A percentile compares a stretch with the other conserved stretches of the same genome.
These are phyloP conservation scores for Nysson spinosus DNA, from an alignment of 2,888 invertebrate genomes.

Conservation along the genomic window DNA sequence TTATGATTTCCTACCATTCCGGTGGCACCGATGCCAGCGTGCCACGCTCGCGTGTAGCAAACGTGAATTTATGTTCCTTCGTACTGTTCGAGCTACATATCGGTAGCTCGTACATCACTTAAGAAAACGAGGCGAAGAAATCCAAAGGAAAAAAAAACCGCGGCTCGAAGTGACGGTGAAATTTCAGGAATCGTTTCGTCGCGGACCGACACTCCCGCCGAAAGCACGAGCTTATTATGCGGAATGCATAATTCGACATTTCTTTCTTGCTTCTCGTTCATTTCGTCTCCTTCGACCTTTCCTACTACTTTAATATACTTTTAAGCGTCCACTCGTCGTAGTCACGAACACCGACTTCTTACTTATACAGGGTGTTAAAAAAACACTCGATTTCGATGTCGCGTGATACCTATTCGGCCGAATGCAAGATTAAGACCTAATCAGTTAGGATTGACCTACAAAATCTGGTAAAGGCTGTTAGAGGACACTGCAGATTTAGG, in stretches of 20 bases:
- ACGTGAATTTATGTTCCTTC: conserved; percentile 41
- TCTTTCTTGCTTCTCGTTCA: conserved; percentile 4
- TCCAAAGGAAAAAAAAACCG: conserved; percentile 10
- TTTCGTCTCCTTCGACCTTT: background rate
- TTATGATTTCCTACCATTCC: conserved; percentile 34
- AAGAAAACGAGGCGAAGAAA: conserved; percentile 2
- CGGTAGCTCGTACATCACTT: conserved; percentile 30
- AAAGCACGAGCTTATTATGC: conserved; percentile 23
- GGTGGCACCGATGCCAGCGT: conserved; percentile 31
- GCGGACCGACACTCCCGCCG: conserved; percentile 8
- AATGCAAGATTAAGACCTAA: too few relatives aligned
- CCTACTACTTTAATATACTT: background rate
- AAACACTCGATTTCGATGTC: too few relatives aligned
- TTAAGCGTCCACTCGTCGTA: too few relatives aligned
- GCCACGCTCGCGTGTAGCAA: conserved; percentile 38
- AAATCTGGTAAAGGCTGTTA: too few relatives aligned
- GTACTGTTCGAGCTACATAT: conserved; percentile 6
- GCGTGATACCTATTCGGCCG: too few relatives aligned
- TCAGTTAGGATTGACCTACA: too few relatives aligned
- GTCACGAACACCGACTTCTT: too few relatives aligned
- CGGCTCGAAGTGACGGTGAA: conserved; percentile 15
- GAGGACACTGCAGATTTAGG: too few relatives aligned
- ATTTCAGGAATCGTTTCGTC: conserved; percentile 11
- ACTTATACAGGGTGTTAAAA: too few relatives aligned
- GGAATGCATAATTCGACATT: conserved; percentile 33